These are phyloP conservation scores for Charadrius vociferus DNA, from an alignment of 2,113 vertebrate genomes.

Conservation along the genomic window DNA sequence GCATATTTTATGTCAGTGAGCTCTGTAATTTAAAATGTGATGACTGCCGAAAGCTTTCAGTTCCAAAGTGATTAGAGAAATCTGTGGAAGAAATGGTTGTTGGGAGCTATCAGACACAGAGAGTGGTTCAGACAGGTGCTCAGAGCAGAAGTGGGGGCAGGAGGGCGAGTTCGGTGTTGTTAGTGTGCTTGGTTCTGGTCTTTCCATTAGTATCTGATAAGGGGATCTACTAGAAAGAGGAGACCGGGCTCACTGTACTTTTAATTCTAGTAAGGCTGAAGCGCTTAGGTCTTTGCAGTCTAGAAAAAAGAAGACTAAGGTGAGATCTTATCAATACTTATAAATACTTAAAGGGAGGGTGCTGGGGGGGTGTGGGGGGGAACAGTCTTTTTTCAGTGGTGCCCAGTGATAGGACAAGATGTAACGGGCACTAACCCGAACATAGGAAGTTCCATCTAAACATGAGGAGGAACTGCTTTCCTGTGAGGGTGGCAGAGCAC, in stretches of 20 bases:
- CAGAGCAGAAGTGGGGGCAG: background rate
- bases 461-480: too few species aligned
- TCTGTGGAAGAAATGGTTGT: background rate
- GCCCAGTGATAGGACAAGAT: too few species aligned
- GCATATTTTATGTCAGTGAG: background rate
- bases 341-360: too few species aligned
- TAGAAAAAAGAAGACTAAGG: too few species aligned
- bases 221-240: background rate
- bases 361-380: too few species aligned
- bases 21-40: background rate
- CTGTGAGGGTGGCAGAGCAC: too few species aligned
- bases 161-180: background rate
- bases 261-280: background rate
- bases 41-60: background rate
- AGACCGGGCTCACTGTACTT: background rate
- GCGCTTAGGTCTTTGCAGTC: too few species aligned
- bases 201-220: background rate
- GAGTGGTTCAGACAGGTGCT: background rate
- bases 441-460: too few species aligned
- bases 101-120: background rate
- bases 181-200: background rate
- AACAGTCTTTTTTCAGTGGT: too few species aligned
- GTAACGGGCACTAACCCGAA: too few species aligned
- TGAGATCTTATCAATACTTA: too few species aligned
- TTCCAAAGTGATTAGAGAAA: background rate